These are phyloP conservation scores for Rhinatrema bivittatum DNA, from an alignment of 2,797 vertebrate species.

Conservation along the genomic window DNA sequence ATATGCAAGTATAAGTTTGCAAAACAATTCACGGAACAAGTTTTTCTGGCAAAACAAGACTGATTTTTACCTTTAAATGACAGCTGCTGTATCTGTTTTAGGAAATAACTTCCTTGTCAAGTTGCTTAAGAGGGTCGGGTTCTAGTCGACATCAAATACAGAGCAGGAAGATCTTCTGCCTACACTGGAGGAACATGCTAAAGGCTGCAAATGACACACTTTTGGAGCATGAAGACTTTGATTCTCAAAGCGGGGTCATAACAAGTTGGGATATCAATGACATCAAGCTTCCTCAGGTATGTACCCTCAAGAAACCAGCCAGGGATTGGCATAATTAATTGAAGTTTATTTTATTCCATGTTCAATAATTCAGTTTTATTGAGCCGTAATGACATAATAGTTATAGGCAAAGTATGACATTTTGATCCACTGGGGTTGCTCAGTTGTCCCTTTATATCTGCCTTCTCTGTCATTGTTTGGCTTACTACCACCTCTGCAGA, in stretches of 20 bases:
- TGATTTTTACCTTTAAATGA: constrained; percentile 47
- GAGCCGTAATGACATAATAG: too few relatives aligned
- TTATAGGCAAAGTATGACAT: too few relatives aligned
- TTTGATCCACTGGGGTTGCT: too few relatives aligned
- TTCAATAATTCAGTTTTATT: too few relatives aligned
- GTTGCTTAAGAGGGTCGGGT: constrained; percentile 26
- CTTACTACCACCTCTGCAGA: too few relatives aligned
- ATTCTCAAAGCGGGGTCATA: constrained; percentile 20
- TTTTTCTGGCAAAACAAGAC: constrained; percentile 46
- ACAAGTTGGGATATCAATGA: constrained; percentile 71
- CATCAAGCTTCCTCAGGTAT: constrained; percentile 65
- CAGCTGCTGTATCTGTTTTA: constrained; percentile 37
- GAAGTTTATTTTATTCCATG: too few relatives aligned
- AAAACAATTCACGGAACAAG: constrained; percentile 48
- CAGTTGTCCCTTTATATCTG: too few relatives aligned
- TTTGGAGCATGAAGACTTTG: constrained; percentile 30
- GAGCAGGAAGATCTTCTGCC: not conserved
- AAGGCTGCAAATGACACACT: constrained; percentile 4
- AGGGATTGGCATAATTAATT: too few relatives aligned
- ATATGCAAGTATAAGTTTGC: constrained; percentile 35
- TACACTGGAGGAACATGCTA: constrained; percentile 22
- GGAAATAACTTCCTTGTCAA: constrained; percentile 44
- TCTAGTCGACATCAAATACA: too few relatives aligned
- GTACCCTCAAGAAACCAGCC: too few relatives aligned
- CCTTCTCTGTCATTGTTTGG: too few relatives aligned